Conservation (phyloP, 1,140 invertebrate species). For the Caenorhabditis inopinata region DNA sequence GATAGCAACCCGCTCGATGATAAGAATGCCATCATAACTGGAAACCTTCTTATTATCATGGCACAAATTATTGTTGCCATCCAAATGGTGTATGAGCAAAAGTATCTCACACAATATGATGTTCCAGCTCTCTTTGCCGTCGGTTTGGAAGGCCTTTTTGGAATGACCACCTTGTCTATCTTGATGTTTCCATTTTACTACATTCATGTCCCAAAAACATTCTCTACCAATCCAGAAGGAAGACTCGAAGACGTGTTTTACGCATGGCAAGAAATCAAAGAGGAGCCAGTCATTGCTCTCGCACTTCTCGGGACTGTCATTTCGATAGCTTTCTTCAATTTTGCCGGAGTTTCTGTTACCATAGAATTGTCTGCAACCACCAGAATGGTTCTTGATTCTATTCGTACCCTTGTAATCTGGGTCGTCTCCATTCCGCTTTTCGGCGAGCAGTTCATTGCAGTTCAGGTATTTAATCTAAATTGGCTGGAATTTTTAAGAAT, state of each 20-base stretch:
- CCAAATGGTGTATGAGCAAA: conserved; percentile 93
- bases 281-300: conserved; percentile 72
- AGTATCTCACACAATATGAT: conserved; percentile 79
- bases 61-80: conserved; percentile 80
- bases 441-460: conserved; percentile 79
- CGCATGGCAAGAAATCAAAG: conserved; percentile 74
- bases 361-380: conserved; percentile 89
- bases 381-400: conserved; percentile 85
- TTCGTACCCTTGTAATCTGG: conserved; percentile 88
- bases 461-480: conserved; percentile 73
- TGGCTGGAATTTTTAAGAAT: too few species aligned
- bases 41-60: conserved; percentile 85
- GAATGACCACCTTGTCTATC: conserved; percentile 76
- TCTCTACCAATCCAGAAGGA: conserved; percentile 77
- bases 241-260: conserved; percentile 83
- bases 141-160: conserved; percentile 88
- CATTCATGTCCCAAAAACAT: conserved; percentile 75
- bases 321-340: conserved; percentile 94
- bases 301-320: conserved; percentile 73
- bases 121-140: conserved; percentile 80
- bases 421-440: conserved; percentile 74
- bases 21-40: conserved; percentile 80
- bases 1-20: conserved; percentile 69
- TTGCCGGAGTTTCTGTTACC: conserved; percentile 89
- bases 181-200: conserved; percentile 82